Conservation (phyloP, 2,797 vertebrate species). For the Sebastes matsubarae region DNA sequence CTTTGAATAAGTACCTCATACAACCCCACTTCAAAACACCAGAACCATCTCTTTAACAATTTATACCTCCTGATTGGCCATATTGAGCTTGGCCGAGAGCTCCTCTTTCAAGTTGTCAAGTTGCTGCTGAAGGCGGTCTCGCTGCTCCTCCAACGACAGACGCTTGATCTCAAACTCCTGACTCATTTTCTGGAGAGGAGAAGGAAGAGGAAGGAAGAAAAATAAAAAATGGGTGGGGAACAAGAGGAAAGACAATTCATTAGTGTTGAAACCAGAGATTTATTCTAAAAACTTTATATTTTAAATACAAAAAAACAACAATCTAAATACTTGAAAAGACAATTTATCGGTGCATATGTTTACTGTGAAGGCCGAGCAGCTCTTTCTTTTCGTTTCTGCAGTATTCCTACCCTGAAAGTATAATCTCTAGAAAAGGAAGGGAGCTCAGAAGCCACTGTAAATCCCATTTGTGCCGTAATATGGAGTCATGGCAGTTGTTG, state of each 20-base stretch:
- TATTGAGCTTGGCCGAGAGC: constrained; percentile 90
- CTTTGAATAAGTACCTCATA: not conserved
- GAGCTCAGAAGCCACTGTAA: constrained; percentile 26
- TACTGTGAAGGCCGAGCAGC: not conserved
- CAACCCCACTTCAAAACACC: no score
- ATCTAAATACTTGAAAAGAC: not conserved
- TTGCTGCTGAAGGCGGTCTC: constrained; percentile 90
- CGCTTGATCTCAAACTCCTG: constrained; percentile 95
- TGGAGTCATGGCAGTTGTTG: constrained; percentile 29
- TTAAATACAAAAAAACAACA: not conserved
- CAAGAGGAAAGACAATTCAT: not conserved
- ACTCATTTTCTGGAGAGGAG: constrained; percentile 87
- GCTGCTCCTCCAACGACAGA: constrained; percentile 91
- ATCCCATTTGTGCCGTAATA: constrained; percentile 49
- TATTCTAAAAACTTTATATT: not conserved
- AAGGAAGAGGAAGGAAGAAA: not conserved
- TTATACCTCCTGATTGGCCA: constrained; percentile 93
- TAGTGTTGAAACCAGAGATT: not conserved
- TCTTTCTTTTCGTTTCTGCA: not conserved
- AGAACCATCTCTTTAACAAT: no score
- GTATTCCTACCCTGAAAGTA: not conserved
- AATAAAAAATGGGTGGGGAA: not conserved
- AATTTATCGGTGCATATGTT: not conserved
- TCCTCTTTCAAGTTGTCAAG: constrained; percentile 92
- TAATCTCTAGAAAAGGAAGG: not conserved